Evolutionary conservation across 2,888 invertebrate genomes (phyloP).

Genomic region (Ochropleura leucogaster): DNA sequence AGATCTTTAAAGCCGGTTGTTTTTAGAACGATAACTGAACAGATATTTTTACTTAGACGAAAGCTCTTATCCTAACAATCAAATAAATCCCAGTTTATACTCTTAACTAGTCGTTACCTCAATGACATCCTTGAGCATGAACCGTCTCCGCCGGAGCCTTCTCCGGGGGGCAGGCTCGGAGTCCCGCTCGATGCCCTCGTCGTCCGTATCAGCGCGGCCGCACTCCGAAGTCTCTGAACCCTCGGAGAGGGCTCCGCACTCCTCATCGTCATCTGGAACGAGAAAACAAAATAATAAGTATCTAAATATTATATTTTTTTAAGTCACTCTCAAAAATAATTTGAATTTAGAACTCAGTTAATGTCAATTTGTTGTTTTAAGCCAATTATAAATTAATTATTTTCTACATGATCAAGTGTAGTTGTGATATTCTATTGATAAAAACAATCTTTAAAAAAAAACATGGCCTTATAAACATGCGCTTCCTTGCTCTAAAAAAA

Average conservation of each 20-base stretch:
- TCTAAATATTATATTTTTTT: too few species aligned
- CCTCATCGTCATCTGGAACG: slow-evolving; percentile 85
- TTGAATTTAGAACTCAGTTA: too few species aligned
- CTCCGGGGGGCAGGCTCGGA: slow-evolving; percentile 90
- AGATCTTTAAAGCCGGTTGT: slow-evolving; percentile 38
- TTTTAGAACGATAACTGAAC: slow-evolving; percentile 14
- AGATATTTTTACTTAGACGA: slow-evolving; percentile 6
- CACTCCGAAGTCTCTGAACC: slow-evolving; percentile 86
- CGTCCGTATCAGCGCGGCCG: slow-evolving; percentile 91
- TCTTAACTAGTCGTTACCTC: slow-evolving; percentile 87
- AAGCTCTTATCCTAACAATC: neutral
- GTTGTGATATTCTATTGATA: too few species aligned
- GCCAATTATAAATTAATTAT: too few species aligned
- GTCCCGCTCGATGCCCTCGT: slow-evolving; percentile 97
- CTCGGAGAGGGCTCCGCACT: slow-evolving; percentile 82
- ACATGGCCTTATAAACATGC: too few species aligned
- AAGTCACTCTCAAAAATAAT: too few species aligned
- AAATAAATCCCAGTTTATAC: too few species aligned
- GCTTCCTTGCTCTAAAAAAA: too few species aligned
- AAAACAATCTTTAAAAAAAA: too few species aligned
- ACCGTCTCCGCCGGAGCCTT: slow-evolving; percentile 83
- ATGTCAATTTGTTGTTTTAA: too few species aligned
- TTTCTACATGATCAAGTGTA: too few species aligned
- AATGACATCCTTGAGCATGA: slow-evolving; percentile 90
- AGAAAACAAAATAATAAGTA: neutral